Percentiles rank a stretch among this genome's conserved stretches.
Evolutionary conservation across 37 sponge, comb jelly and placozoan genomes (phyloP).

Genomic region (Crambe crambe): DNA sequence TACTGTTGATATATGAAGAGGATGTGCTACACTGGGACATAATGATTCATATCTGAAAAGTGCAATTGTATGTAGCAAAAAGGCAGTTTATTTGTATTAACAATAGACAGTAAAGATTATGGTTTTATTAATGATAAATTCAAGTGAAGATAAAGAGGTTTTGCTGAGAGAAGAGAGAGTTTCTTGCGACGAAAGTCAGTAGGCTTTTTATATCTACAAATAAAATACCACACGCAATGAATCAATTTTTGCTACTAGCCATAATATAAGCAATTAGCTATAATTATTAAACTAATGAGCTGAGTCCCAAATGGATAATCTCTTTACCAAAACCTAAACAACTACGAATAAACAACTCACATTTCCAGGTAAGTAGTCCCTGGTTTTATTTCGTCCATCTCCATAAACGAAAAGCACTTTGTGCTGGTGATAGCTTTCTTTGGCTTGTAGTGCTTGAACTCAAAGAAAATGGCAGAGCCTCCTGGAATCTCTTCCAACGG

Average conservation of each 20-base stretch:
- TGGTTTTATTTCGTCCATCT: constrained; percentile 76
- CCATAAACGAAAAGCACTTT: constrained; percentile 82
- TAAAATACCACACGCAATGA: no score
- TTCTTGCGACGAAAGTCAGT: constrained; percentile 68
- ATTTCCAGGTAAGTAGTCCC: constrained; percentile 69
- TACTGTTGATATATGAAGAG: no score
- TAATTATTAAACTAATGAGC: no score
- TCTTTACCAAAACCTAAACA: no score
- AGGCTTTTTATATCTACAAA: constrained; percentile 83
- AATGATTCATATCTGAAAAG: neutral
- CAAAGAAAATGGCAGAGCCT: constrained; percentile 73
- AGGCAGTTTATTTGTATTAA: neutral
- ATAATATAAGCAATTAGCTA: no score
- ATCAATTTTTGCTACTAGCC: no score
- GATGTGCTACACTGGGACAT: no score
- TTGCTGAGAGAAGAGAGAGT: constrained; percentile 61
- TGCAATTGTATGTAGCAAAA: neutral
- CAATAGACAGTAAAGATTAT: neutral
- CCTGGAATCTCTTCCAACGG: constrained; percentile 54
- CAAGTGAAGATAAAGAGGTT: constrained; percentile 82
- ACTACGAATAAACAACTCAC: constrained; percentile 46
- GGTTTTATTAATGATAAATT: constrained; percentile 40
- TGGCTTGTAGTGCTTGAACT: constrained; percentile 82
- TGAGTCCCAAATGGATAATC: no score
- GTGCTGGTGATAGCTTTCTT: constrained; percentile 49